Base-by-base conservation (phyloP, 2,797 vertebrate genomes). In the Sebastes alutus region DNA sequence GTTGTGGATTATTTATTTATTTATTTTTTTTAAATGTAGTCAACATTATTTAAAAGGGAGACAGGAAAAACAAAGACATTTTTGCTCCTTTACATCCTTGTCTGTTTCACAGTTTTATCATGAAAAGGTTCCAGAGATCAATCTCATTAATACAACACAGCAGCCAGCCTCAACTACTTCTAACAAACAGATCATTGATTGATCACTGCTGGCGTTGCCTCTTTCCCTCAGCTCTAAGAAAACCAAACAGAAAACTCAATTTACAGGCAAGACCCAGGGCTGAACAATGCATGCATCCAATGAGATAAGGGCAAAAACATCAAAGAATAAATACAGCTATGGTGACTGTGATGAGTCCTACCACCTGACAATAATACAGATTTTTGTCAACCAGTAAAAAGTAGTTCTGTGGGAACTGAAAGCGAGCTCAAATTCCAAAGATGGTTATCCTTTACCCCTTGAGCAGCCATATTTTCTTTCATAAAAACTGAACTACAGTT, bases 181-280 rank as follows among this genome's bases (percentile, higher is more conserved):
- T n/a, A 68, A 85, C 82, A 78, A 90, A 90, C 91, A 87, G 77
- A 90, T 82, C 77, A 91, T 70, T 85, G 88, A 92, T 65, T 83
- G 87, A 87, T 88, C 62, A 62, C 75, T 70, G 69, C 83, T 67
- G 72, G 11, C 49, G 6, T 33, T 61, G 72, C 6, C 30, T 25
- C 30, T 67, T 84, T 56, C 30, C 22, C 42, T 77, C 13, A 74
- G 78, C 71, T 77, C 61, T 9, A 35, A 76, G 71, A 63, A 72
- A 77, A 65, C 64, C 67, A 66, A 74, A 88, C 66, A 55, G 46
- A 82, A 82, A 84, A 89, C 58, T 69, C 54, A 73, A 88, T 89
- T 86, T 79, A 82, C 29, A 61, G 61, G 60, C 75, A 72, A 54
- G 55, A 60, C 25, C 9, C 22, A 52, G 30, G 49, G 61, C 35